phyloP scores from a whole-genome alignment of 2,797 vertebrate genomes.

The Somateria mollissima region DNA sequence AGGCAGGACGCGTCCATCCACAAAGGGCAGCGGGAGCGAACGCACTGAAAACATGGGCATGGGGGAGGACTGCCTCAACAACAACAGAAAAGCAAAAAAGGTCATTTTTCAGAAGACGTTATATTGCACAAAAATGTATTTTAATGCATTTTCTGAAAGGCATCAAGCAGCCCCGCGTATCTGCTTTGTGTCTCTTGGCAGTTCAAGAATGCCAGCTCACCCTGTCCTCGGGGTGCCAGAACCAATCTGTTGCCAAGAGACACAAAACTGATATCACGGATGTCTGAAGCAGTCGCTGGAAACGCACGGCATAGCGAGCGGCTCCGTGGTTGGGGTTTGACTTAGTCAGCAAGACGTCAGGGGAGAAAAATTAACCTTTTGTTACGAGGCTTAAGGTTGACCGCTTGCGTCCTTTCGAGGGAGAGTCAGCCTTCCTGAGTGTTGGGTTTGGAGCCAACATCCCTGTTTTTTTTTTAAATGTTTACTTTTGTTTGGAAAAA shows the following conservation, averaged over 20 bases:
- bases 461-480: fast-evolving
- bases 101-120: not conserved
- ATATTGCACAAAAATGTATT: not conserved
- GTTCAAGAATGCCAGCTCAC: constrained; percentile 28
- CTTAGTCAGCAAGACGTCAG: constrained; percentile 69
- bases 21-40: constrained; percentile 3
- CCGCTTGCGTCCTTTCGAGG: not conserved
- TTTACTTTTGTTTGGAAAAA: not conserved
- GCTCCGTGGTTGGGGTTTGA: constrained; percentile 51
- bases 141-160: not conserved
- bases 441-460: not conserved
- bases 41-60: not conserved
- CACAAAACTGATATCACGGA: constrained; percentile 56
- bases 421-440: not conserved
- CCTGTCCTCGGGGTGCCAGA: constrained; percentile 55
- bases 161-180: not conserved
- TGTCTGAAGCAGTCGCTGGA: constrained; percentile 38
- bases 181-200: constrained; percentile 49
- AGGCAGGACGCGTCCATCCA: not conserved
- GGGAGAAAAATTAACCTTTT: constrained; percentile 72
- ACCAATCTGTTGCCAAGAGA: constrained; percentile 72
- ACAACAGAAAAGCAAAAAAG: not conserved
- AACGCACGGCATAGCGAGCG: not conserved
- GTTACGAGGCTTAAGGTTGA: constrained; percentile 1
- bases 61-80: not conserved